Base-by-base conservation (phyloP, 2,113 vertebrate species). In the Condylura cristata region DNA sequence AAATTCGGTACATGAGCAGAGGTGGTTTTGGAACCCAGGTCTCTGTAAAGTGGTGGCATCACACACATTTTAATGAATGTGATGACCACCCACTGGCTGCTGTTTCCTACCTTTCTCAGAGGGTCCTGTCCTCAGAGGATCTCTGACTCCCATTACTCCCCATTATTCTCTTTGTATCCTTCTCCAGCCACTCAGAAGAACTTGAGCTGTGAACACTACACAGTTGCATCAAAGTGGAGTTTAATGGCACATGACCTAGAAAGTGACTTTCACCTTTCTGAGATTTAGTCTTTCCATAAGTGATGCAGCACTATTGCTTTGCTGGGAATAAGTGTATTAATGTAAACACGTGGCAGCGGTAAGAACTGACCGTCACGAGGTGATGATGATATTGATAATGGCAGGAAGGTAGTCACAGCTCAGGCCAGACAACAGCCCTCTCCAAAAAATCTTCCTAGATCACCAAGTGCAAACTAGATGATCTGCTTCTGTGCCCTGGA, bases 271-370 rank as follows among this genome's bases (percentile, higher is more conserved):
- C 1, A 1, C 51, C 20, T 48, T 63, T 65, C 53, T 24, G 44
- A 30, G 58, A 0, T 2, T 30, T 32, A 26, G 24, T 13, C 83
- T 58, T 75, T 39, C 61, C 24, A 0, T 8, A 0, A 1, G 34
- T 51, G 17, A 3, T 2, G 0, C 58, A 76, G 20, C 58, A 5
- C 6, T 7, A 30, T 2, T 18, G n/a, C 1, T 13, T 22, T 14
- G 1, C 9, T 39, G 20, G 30, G 46, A 10, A 0, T 0, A 9
- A 17, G 12, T 2, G 58, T 17, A 8, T n/a, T 3, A 1, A 2
- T 2, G 6, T 18, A 1, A 11, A 32, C 0, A 2, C 3, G 11
- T 18, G 26, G 17, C 28, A 11, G 56, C 18, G 30, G 0, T 3
- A 6, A 8, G 6, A 8, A 46, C 48, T 5, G 24, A 63, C 14